These are phyloP conservation scores for Odontomachus brunneus DNA, from an alignment of 1,140 invertebrate species.

Conservation along the genomic window DNA sequence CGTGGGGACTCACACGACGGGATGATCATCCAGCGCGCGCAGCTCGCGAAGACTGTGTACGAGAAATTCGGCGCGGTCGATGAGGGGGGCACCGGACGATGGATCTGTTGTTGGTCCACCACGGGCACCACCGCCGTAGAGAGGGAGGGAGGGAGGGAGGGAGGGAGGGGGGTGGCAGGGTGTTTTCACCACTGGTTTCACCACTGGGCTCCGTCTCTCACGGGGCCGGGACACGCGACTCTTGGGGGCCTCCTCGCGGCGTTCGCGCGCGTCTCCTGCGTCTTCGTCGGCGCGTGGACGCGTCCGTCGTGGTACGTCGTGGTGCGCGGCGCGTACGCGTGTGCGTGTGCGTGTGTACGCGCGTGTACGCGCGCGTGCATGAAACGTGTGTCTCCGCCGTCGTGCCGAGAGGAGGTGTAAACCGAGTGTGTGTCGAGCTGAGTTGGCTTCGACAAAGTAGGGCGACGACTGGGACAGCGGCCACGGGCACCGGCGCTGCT, in stretches of 20 bases:
- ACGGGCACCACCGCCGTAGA: too few relatives aligned
- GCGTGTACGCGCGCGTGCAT: conserved; percentile 50
- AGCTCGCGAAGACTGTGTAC: neutral
- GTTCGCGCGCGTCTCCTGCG: conserved; percentile 27
- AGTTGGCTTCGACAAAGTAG: conserved; percentile 85
- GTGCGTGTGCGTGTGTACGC: conserved; percentile 48
- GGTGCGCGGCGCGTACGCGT: conserved; percentile 10
- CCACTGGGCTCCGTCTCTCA: conserved; percentile 5
- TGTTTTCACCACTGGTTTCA: conserved; percentile 20
- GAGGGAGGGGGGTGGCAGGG: too few relatives aligned
- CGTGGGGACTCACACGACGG: conserved; percentile 51
- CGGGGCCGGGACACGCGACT: conserved; percentile 8
- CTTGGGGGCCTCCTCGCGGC: neutral
- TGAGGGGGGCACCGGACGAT: neutral
- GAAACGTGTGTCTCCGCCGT: conserved; percentile 67
- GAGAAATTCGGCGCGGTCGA: conserved; percentile 45
- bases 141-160: too few relatives aligned
- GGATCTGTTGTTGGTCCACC: neutral
- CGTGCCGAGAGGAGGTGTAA: conserved; percentile 71
- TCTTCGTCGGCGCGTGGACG: conserved; percentile 1
- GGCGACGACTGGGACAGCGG: conserved; percentile 85
- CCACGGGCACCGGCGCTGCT: conserved; percentile 80
- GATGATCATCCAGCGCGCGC: conserved; percentile 55
- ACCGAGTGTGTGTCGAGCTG: conserved; percentile 79
- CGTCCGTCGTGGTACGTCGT: conserved; percentile 27